Evolutionary conservation across 2,888 invertebrate genomes (phyloP), one percentile per base, ranked within the genome.

Genomic region (Idaea dimidiata): DNA sequence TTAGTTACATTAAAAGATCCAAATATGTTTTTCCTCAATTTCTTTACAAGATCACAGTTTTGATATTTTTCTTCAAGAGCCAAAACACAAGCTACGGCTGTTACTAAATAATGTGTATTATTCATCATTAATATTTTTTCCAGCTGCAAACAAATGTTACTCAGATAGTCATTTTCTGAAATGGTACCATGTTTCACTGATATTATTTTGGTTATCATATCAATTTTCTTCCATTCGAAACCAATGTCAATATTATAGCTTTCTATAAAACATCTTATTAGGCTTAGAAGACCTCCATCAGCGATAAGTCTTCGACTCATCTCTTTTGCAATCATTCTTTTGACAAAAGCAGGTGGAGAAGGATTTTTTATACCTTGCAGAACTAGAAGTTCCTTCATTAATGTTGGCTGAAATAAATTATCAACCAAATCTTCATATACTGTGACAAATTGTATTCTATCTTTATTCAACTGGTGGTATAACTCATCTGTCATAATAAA

Each of bases 361-460:
- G 94, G 89, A 53, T 91, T 86, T 62, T 79, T 82, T 16, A 86
- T 81, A 79, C 93, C 93, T 74, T 94, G 94, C 53, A 96, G 87
- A 57, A 95, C 87, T 85, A 96, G 91, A n/a, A 96, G 87, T 80
- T 96, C 95, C 76, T 94, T 94, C 77, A 96, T 94, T 43, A 95
- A 86, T 59, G 93, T 82, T 24, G 94, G 93, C 74, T 94, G 94
- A 71, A 95, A 95, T 63, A 94, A 93, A 63, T 92, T 93, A 17
- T 78, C 79, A 16, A 94, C 84, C 59, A 96, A 82, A 68, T 90
- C 76, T 56, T 91, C 77, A 74, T 96, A 91, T 61, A 91, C 79
- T 24, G 72, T 66, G 59, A 83, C 72, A 81, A 95, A 95, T 63
- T 88, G 81, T 67, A 83, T 74, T 77, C 93, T 93, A 55, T 95